Conservation (phyloP, 2,797 vertebrate genomes). For the Parambassis ranga region DNA sequence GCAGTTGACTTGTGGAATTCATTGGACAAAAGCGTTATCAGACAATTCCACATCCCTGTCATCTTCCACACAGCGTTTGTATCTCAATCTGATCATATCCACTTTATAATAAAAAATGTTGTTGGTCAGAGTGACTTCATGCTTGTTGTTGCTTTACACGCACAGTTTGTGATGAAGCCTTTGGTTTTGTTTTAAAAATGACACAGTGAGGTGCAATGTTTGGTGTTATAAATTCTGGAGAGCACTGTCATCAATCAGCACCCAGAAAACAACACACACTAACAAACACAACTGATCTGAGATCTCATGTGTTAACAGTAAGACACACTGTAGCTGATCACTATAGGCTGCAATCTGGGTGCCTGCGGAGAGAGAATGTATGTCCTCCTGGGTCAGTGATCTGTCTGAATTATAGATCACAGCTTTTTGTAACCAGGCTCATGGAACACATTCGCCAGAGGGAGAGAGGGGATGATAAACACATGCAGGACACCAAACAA, state of each 20-base stretch:
- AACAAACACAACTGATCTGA: too few species aligned
- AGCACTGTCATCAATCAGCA: not conserved
- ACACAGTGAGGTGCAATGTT: not conserved
- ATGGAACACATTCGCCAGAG: not conserved
- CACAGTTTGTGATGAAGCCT: not conserved
- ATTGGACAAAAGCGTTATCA: not conserved
- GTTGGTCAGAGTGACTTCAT: not conserved
- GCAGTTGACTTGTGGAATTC: not conserved
- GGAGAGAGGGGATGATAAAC: not conserved
- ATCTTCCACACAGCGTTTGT: constrained; percentile 5
- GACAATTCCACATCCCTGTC: constrained; percentile 5
- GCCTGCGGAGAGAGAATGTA: constrained; percentile 11
- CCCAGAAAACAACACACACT: not conserved
- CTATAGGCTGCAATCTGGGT: constrained; percentile 6
- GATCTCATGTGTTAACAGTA: too few species aligned
- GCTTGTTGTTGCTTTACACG: not conserved
- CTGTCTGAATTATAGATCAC: constrained; percentile 73
- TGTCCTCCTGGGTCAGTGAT: constrained; percentile 57
- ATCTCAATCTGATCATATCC: not conserved
- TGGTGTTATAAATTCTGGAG: not conserved
- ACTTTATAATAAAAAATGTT: not conserved
- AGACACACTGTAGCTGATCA: constrained; percentile 32
- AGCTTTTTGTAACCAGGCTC: constrained; percentile 43
- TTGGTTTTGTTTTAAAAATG: not conserved
- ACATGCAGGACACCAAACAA: not conserved